Evolutionary conservation across 2,113 vertebrate genomes (phyloP), one percentile per base, ranked within the genome.

Genomic region (Cyprinodon variegatus): DNA sequence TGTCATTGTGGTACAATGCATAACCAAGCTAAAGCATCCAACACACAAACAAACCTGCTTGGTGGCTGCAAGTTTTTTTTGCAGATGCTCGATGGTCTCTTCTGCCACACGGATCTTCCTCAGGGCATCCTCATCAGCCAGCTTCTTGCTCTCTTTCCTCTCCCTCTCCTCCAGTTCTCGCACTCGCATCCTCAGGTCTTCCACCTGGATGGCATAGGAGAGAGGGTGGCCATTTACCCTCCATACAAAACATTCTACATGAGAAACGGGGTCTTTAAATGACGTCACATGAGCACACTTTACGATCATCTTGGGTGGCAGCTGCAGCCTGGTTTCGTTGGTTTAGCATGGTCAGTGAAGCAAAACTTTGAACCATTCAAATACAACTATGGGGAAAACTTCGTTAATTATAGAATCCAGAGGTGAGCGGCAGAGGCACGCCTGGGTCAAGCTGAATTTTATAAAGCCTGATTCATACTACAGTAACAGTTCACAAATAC

Each of bases 21-120:
- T 22, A 61, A 11, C 50, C 60, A 7, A 29, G 45, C 11, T 46
- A 43, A 41, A 39, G 38, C 39, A 14, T 9, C 43, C 43, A 45
- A 45, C 40, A 6, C 2, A 41, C 17, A 65, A 8, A 70, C 5
- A 62, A 66, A 96, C 97, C 95, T 98, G 97, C 76, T 98, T 98
- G 14, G 97, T 98, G 53, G 96, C 97, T 14, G 95, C 95, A 11
- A 98, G 90, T 82, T 98, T 98, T 84, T 97, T 96, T 84, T 98
- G 97, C 72, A 97, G 88, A 72, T 98, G 97, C 67, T 98, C 97
- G 0, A 98, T 97, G 66, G 96, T 96, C 74, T 98, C 97, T 72
- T 97, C 97, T 0, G 96, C 96, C 72, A 96, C 91, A 37, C 96
- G 92, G 62, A 98, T 97, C 86, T 96, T 96, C 77, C 96, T 90